phyloP scores from a whole-genome alignment of 2,888 invertebrate species.

The Selenia dentaria region DNA sequence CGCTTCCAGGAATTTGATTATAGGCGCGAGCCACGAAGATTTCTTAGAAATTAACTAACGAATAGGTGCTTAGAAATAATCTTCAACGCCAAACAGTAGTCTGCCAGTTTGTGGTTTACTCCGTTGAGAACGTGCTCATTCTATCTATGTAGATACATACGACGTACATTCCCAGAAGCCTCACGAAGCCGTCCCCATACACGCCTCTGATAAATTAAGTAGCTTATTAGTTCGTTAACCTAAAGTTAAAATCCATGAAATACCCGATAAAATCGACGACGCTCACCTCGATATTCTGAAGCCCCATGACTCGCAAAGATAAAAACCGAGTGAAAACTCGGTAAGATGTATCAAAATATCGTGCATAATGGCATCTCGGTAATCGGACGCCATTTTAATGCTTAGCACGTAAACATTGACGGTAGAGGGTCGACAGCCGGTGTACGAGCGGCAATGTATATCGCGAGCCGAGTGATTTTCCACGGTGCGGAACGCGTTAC shows the following conservation, averaged over 20 bases:
- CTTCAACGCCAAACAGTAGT: no score
- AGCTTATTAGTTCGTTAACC: conserved; percentile 25
- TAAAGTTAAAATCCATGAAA: conserved; percentile 17
- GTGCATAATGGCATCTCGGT: conserved; percentile 49
- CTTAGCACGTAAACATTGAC: conserved; percentile 51
- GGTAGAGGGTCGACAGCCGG: conserved; percentile 32
- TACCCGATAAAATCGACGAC: conserved; percentile 7
- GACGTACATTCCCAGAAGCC: conserved; percentile 18
- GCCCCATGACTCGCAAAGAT: conserved; percentile 55
- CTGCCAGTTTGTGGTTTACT: conserved; percentile 21
- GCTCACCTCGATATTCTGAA: conserved; percentile 43
- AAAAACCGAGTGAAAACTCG: conserved; percentile 56
- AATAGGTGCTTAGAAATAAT: no score
- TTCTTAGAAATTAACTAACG: no score
- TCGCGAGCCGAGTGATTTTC: conserved; percentile 63
- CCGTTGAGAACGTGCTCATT: conserved; percentile 15
- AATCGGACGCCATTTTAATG: conserved; percentile 36
- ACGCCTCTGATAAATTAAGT: conserved; percentile 22
- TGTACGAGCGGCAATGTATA: conserved; percentile 58
- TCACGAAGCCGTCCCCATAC: conserved; percentile 21
- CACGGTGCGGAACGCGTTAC: conserved; percentile 68
- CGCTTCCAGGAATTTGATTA: no score
- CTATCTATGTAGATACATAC: not conserved
- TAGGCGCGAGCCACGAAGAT: no score
- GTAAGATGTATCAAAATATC: conserved; percentile 62